phyloP scores from a whole-genome alignment of 2,888 invertebrate species.

The Crossocerus cetratus region DNA sequence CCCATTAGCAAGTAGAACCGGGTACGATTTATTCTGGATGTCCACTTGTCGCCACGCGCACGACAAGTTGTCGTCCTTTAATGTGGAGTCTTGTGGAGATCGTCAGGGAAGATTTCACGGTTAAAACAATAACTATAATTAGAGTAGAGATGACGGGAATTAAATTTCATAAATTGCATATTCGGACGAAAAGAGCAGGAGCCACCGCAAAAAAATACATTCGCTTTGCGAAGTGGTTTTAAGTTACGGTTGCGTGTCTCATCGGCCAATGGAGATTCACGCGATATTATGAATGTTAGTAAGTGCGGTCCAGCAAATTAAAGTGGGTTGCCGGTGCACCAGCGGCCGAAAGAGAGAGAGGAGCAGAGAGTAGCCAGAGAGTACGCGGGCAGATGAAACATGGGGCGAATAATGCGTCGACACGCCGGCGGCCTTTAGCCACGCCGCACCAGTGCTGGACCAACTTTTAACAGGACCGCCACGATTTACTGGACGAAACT shows the following conservation, averaged over 20 bases:
- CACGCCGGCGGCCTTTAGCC: slow-evolving; percentile 29
- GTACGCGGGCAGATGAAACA: slow-evolving; percentile 40
- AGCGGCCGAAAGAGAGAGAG: background rate
- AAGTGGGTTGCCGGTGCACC: slow-evolving; percentile 14
- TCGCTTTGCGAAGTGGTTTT: no score
- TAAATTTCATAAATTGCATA: no score
- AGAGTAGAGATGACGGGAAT: no score
- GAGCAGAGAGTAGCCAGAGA: background rate
- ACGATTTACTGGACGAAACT: slow-evolving; percentile 51
- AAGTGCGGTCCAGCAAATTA: slow-evolving; percentile 22
- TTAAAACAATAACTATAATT: no score
- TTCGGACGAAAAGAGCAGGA: no score
- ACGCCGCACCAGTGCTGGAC: slow-evolving; percentile 8
- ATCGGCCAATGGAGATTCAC: background rate
- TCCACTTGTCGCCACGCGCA: no score
- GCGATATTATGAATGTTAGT: background rate
- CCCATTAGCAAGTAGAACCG: no score
- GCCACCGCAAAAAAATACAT: no score
- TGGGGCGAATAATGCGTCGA: slow-evolving; percentile 47
- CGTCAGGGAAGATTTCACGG: no score
- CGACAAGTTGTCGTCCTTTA: no score
- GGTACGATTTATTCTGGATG: no score
- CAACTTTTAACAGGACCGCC: slow-evolving; percentile 47
- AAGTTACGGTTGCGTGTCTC: background rate
- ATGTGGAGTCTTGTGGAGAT: no score